Base-by-base conservation (phyloP, 1,140 invertebrate genomes). In the Drosophila equinoxialis region DNA sequence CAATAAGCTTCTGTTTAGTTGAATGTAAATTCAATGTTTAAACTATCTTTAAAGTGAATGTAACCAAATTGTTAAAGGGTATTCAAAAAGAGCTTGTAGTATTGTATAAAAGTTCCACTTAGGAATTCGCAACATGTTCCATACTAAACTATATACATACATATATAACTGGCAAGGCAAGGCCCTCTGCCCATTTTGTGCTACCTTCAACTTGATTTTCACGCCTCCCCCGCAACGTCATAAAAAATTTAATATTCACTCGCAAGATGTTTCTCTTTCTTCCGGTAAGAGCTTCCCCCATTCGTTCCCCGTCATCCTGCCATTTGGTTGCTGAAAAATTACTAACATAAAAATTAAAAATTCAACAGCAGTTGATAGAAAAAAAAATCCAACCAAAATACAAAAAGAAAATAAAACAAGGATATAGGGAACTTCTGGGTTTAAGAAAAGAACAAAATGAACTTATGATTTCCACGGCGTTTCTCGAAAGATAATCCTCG, bases 281-380 rank as follows among this genome's bases (percentile, higher is more conserved):
- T 77, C 63, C 61, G 71, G 64, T 42, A 70, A 55, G 55, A 68
- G 77, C 70, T 84, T 84, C 71, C 74, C 58, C 65, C 65, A 3
- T 48, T 48, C 30, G 5, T 20, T 3, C 30, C 13, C 14, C 51
- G 6, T 20, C 2, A 8, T 17, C 33, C 67, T 37, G 2, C 45
- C 45, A 20, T 78, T 41, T 35, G 60, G 62, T 58, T 89, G 85
- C 75, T 78, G 77, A 89, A 82, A 89, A 89, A 89, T 89, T 89
- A 84, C 84, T 81, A 89, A 84, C 84, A 89, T 89, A 89, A 89
- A 89, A 89, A 89, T 89, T 89, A 89, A 89, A 89, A 89, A 90
- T 89, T 89, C 85, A 89, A 79, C 84, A 89, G 84, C 80, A 89
- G 84, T 81, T 87, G 83, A 86, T 86, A 87, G 83, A 79, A 71